Percentiles rank a stretch among this genome's conserved stretches.
Conservation (phyloP, 1,140 invertebrate species). For the Polyergus mexicanus region DNA sequence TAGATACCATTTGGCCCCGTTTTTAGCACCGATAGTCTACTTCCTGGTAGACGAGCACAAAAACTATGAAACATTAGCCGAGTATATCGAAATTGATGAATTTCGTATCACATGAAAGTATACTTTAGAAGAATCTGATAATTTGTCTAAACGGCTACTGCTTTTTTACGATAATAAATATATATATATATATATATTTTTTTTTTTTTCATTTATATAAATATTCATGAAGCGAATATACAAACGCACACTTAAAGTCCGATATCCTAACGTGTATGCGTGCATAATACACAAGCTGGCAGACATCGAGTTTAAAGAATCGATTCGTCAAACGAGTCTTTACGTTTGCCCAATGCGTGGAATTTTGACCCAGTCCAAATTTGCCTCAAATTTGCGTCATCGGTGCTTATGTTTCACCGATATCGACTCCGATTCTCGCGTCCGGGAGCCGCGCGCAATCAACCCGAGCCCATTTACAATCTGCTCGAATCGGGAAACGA, state of each 20-base stretch:
- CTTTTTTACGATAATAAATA: not conserved
- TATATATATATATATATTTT: too few species aligned
- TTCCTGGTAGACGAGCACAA: constrained; percentile 54
- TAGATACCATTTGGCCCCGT: constrained; percentile 67
- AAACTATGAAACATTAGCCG: not conserved
- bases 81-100: constrained; percentile 5
- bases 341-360: not conserved
- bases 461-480: constrained; percentile 23
- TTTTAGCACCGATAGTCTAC: constrained; percentile 65
- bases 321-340: not conserved
- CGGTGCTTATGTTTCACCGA: not conserved
- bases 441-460: not conserved
- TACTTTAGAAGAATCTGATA: not conserved
- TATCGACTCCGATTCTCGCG: not conserved
- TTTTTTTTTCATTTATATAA: constrained; percentile 1
- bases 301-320: not conserved
- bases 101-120: not conserved
- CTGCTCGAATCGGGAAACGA: not conserved
- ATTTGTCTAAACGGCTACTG: not conserved
- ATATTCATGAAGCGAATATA: constrained; percentile 26
- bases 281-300: not conserved
- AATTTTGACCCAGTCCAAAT: constrained; percentile 28
- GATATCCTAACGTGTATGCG: too few species aligned
- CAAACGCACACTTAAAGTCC: too few species aligned
- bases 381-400: too few species aligned